Evolutionary conservation across 2,888 invertebrate genomes (phyloP).

Genomic region (Bellardia bayeri): DNA sequence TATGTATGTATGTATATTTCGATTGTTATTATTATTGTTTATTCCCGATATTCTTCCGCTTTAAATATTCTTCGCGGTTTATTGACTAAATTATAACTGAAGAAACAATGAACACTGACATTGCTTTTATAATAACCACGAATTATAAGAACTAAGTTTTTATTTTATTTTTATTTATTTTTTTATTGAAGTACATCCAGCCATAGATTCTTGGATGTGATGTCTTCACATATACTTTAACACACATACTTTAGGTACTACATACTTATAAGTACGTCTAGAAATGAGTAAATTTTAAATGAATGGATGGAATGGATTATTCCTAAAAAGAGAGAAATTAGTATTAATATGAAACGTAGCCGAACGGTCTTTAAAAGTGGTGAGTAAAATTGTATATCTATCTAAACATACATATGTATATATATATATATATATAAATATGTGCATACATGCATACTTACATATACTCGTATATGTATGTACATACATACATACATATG

Average conservation of each 20-base stretch:
- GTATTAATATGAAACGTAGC: no score
- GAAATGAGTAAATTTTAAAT: neutral
- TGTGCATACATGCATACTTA: no score
- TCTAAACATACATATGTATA: no score
- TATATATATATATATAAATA: no score
- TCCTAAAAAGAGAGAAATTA: neutral
- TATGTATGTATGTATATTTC: no score
- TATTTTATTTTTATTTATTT: neutral
- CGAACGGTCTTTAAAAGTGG: no score
- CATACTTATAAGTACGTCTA: no score
- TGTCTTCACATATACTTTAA: neutral
- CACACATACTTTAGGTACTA: no score
- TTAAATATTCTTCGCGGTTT: neutral
- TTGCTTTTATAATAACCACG: slow-evolving; percentile 49
- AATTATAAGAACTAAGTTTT: neutral
- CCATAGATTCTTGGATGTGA: slow-evolving; percentile 12
- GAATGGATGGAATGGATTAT: neutral
- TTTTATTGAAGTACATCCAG: neutral
- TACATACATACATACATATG: no score
- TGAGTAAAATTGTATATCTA: no score
- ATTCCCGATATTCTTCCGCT: slow-evolving; percentile 5
- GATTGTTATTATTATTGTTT: slow-evolving; percentile 6
- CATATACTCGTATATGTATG: no score
- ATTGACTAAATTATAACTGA: slow-evolving; percentile 56
- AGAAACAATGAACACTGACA: slow-evolving; percentile 42